phyloP scores from a whole-genome alignment of 2,113 vertebrate species.

The Cariama cristata region DNA sequence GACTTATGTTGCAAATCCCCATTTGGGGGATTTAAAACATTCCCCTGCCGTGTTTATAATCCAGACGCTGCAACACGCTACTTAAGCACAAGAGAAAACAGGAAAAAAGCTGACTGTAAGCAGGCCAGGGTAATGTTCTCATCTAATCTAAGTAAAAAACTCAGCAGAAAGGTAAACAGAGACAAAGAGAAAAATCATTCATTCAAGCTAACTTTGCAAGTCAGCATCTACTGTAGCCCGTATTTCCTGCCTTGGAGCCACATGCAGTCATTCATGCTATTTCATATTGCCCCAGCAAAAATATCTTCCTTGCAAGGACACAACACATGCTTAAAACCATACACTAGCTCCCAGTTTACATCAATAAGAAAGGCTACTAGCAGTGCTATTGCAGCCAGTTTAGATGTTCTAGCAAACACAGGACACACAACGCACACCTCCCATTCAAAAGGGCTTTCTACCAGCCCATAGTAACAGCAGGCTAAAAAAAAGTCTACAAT shows the following conservation, averaged over 20 bases:
- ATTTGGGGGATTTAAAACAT: slow-evolving; percentile 43
- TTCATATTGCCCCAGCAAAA: neutral
- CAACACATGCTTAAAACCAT: neutral
- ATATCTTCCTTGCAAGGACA: neutral
- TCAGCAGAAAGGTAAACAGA: neutral
- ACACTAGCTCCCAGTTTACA: neutral
- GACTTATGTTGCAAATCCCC: neutral
- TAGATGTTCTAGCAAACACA: neutral
- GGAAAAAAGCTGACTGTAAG: neutral
- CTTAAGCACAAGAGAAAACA: neutral
- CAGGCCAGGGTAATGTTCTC: neutral
- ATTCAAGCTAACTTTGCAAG: neutral
- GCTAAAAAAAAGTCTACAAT: neutral
- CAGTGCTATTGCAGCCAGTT: neutral
- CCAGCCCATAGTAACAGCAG: neutral
- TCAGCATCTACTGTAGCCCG: neutral
- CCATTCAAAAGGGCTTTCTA: neutral
- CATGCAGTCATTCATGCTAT: neutral
- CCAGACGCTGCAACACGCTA: fast-evolving
- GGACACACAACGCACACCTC: fast-evolving
- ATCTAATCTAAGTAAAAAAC: neutral
- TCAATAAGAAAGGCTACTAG: neutral
- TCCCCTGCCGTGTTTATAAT: neutral
- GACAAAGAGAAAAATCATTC: neutral
- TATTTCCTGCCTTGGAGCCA: neutral